Evolutionary conservation across 2,113 vertebrate genomes (phyloP).

Genomic region (Dolichotis patagonum): DNA sequence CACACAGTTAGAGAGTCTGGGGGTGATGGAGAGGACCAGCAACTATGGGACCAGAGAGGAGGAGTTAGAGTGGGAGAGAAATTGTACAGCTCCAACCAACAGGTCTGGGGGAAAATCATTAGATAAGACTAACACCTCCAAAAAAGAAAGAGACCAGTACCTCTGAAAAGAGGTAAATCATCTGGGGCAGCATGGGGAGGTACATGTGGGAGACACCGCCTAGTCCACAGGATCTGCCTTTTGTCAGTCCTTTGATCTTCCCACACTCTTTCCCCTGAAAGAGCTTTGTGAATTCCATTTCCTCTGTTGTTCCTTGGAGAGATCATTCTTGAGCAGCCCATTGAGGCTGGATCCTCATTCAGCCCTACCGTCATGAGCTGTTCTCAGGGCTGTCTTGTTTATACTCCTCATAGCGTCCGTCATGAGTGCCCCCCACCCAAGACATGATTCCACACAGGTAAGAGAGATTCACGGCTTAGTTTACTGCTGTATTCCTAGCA

Average conservation of each 20-base stretch:
- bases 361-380: neutral
- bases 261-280: neutral
- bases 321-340: neutral
- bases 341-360: neutral
- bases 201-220: neutral
- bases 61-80: neutral
- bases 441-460: neutral
- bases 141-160: neutral
- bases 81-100: neutral
- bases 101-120: neutral
- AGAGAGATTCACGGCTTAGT: neutral
- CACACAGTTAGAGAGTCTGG: neutral
- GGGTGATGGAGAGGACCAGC: neutral
- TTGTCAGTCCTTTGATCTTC: neutral
- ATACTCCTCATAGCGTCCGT: neutral
- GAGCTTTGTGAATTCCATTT: neutral
- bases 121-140: neutral
- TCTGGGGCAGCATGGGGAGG: neutral
- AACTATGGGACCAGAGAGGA: neutral
- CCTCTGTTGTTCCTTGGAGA: neutral
- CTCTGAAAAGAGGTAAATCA: neutral
- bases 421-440: neutral
- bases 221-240: neutral
- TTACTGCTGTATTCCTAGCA: neutral
- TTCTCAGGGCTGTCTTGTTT: neutral